These are phyloP conservation scores for Diceros bicornis DNA, from an alignment of 2,797 vertebrate genomes.

Conservation along the genomic window DNA sequence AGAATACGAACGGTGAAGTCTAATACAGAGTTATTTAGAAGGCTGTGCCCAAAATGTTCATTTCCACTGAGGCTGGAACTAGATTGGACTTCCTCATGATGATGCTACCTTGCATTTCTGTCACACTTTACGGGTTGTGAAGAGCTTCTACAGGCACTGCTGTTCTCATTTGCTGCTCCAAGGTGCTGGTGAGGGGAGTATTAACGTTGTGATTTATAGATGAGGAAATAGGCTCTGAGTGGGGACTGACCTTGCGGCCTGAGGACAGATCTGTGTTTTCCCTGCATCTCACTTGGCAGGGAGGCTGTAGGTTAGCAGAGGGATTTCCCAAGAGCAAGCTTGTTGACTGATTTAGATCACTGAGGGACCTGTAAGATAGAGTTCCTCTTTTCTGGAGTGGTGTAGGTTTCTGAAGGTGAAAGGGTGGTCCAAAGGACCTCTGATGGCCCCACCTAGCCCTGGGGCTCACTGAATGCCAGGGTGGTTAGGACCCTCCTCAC, in stretches of 20 bases:
- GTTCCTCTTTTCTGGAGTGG: background rate
- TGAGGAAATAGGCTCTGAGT: background rate
- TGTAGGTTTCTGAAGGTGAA: background rate
- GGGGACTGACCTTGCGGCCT: fast-evolving
- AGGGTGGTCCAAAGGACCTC: no score
- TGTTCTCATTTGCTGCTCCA: background rate
- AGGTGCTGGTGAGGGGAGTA: background rate
- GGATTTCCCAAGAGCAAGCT: background rate
- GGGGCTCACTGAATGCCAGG: background rate
- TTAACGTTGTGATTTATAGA: background rate
- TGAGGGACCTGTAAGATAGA: background rate
- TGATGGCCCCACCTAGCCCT: background rate
- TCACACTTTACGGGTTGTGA: background rate
- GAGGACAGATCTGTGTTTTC: background rate
- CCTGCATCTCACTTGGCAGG: background rate
- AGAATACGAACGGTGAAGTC: background rate
- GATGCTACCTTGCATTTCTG: background rate
- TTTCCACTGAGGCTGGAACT: background rate
- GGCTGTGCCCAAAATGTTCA: background rate
- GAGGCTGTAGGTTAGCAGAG: background rate
- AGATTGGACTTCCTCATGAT: background rate
- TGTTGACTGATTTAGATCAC: background rate
- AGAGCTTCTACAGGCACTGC: background rate
- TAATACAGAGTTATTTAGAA: background rate
- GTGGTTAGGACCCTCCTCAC: background rate